A percentile compares a stretch with the other conserved stretches of the same genome.
These are phyloP conservation scores for Apostichopus parvimensis DNA, from an alignment of 35 echinoderm and acorn worm species.

Conservation along the genomic window DNA sequence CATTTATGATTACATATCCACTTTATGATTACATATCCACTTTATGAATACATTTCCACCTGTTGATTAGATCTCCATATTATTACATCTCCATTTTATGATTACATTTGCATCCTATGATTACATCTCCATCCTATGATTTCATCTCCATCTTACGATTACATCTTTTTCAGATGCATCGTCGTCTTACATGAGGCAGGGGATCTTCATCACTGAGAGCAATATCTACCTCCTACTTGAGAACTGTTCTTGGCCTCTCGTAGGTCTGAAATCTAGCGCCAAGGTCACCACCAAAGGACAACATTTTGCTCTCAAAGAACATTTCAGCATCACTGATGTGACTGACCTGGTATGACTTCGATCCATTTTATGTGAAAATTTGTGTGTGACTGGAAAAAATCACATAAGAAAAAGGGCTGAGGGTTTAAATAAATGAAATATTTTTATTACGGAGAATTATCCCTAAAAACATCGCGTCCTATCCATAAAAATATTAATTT, in stretches of 20 bases:
- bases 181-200: conserved; percentile 26
- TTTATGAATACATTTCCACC: too few species aligned
- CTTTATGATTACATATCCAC: too few species aligned
- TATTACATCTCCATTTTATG: too few species aligned
- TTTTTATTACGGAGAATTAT: too few species aligned
- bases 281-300: conserved; percentile 34
- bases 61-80: too few species aligned
- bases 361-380: too few species aligned
- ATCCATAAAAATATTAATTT: too few species aligned
- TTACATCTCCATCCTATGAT: neutral
- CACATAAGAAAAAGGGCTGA: too few species aligned
- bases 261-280: neutral
- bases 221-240: conserved; percentile 24
- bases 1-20: too few species aligned
- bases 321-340: conserved; percentile 28
- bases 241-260: conserved; percentile 49
- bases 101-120: neutral
- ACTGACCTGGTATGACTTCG: conserved; percentile 25
- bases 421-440: too few species aligned
- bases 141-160: neutral
- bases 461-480: too few species aligned
- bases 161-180: neutral
- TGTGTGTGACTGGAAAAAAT: too few species aligned
- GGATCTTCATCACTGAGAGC: conserved; percentile 9
- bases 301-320: conserved; percentile 44